A percentile compares a stretch with the other conserved stretches of the same genome.
Evolutionary conservation across 2,113 vertebrate species (phyloP).

Genomic region (Myrmophylax atrothorax): DNA sequence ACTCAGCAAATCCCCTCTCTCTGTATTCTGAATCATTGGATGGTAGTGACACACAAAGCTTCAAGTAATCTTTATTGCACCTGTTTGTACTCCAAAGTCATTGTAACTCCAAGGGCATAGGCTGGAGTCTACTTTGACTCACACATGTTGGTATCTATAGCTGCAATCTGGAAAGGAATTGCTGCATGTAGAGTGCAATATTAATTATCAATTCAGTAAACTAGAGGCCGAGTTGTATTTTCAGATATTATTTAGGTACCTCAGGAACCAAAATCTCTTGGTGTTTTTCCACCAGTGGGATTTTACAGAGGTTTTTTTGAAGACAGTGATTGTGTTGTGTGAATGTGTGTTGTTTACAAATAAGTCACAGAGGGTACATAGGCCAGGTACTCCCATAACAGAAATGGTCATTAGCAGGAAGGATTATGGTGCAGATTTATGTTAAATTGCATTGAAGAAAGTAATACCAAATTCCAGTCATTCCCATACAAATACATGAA

Average conservation of each 20-base stretch:
- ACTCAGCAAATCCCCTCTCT: constrained; percentile 23
- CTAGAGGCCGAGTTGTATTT: not conserved
- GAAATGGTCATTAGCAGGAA: not conserved
- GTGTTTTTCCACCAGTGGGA: not conserved
- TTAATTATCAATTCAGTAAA: not conserved
- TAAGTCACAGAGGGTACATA: not conserved
- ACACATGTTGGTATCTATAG: not conserved
- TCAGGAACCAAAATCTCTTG: not conserved
- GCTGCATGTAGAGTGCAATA: not conserved
- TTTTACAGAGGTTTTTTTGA: not conserved
- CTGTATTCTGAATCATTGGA: not conserved
- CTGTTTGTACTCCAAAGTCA: not conserved
- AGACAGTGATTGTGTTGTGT: not conserved
- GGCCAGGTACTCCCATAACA: not conserved
- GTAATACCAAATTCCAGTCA: not conserved
- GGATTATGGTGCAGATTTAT: not conserved
- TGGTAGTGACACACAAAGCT: not conserved
- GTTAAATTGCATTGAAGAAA: not conserved
- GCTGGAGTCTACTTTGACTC: not conserved
- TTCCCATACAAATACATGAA: not conserved
- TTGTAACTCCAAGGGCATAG: not conserved
- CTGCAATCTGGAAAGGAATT: not conserved
- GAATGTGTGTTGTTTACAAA: not conserved
- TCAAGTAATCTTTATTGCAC: not conserved
- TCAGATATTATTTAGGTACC: not conserved